Conservation (phyloP, 2,888 invertebrate species). For the Carterocephalus palaemon region DNA sequence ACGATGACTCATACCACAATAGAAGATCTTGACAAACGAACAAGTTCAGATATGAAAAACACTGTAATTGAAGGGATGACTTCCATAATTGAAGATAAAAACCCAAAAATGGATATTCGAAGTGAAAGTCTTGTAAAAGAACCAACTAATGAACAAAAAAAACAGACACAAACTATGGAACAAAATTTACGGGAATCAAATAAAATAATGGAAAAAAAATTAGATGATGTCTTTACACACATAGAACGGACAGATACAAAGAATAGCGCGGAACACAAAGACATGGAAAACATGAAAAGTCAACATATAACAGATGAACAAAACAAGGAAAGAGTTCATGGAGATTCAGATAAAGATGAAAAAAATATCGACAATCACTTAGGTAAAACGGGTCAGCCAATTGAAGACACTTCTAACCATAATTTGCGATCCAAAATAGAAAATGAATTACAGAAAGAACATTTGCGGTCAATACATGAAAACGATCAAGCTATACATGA, state of each 20-base stretch:
- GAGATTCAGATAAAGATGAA: neutral
- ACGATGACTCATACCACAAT: neutral
- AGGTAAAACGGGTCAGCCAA: neutral
- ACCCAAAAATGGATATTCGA: conserved; percentile 29
- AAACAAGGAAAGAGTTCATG: neutral
- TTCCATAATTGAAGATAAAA: conserved; percentile 31
- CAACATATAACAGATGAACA: neutral
- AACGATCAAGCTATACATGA: neutral
- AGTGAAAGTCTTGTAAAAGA: conserved; percentile 31
- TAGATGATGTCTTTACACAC: too few species aligned
- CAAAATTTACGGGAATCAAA: too few species aligned
- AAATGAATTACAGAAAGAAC: neutral
- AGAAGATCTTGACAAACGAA: neutral
- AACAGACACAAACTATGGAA: neutral
- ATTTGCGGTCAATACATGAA: neutral
- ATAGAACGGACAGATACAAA: too few species aligned
- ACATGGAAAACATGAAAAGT: neutral
- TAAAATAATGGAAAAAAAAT: neutral
- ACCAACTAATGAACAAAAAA: conserved; percentile 9
- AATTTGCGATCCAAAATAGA: neutral
- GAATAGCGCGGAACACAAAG: neutral
- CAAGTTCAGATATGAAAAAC: conserved; percentile 2
- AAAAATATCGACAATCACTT: conserved; percentile 3
- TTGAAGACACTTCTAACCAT: neutral
- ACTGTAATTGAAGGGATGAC: conserved; percentile 27